Base-by-base conservation (phyloP, 1,140 invertebrate genomes). In the Ctenoplectra terminalis region DNA sequence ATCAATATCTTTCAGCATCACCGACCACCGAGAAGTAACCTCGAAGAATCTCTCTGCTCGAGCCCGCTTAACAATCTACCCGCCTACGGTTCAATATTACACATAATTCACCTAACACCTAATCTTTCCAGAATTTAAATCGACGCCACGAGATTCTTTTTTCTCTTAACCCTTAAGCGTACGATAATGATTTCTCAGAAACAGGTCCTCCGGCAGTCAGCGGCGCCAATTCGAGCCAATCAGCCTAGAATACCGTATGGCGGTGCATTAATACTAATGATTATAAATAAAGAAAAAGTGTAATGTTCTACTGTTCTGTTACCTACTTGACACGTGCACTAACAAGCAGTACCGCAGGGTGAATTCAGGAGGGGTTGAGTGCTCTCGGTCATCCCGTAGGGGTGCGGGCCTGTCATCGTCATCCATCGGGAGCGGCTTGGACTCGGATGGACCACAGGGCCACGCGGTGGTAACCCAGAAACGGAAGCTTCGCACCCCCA, bases 401-500 rank as follows among this genome's bases (percentile, higher is more conserved):
- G 91, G 89, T 89, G 89, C 89, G 88, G 87, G 89, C 83, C 90
- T 92, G 89, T 87, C 91, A 87, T 91, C 92, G 72, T 81, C 89
- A 90, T 82, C 87, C 91, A 84, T 90, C 17, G 87, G 85, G 70
- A 90, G 86, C 87, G 87, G 87, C 90, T 90, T 92, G 90, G 92
- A 92, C 90, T 72, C 92, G 90, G 91, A 93, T 82, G 91, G 92
- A 93, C 90, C 89, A 89, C 92, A 92, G 90, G 88, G 91, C 91
- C 92, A 93, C 87, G 91, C 89, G 72, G 90, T 93, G 90, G 93
- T 94, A 84, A 93, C 91, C 86, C 95, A 95, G 94, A 95, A 94
- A 94, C 95, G 96, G 92, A 95, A 96, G 89, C 95, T 96, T 92
- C 95, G 96, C 93, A 96, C 96, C 92, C 96, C 96, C 90, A 95